Base-by-base conservation (phyloP, 2,797 vertebrate species). In the Setipinna tenuifilis region DNA sequence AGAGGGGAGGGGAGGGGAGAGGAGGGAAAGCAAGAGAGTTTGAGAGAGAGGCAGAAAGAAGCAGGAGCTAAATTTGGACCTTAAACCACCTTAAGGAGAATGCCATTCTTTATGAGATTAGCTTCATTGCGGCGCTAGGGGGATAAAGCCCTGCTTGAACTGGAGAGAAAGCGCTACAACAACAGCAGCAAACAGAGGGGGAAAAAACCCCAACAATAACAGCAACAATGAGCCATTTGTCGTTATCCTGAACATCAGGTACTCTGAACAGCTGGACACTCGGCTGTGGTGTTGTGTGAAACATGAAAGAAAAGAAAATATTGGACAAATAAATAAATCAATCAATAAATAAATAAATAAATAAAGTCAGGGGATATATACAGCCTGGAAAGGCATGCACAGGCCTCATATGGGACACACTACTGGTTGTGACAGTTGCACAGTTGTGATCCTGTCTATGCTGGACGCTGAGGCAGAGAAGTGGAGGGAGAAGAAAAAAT, bases 21-120 rank as follows among this genome's bases (percentile, higher is more conserved):
- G 14, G 46, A 48, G 46, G 10, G 46, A 48, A 10, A 48, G 2
- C 50, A 14, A 9, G 50, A 54, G 50, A 54, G 50, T 10, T 54
- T 14, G 31, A 44, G 17, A 78, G 17, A 78, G 17, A 78, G 71
- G 21, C 31, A 44, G 71, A 44, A 25, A 21, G 17, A 41, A 78
- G 71, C 35, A 44, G 6, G 71, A 41, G 71, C 71, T 78, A 78
- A 78, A 41, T 44, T 78, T 44, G 71, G 71, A 41, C 71, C 19
- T 17, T 10, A 44, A 78, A 78, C 71, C 71, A 41, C 71, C 71
- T 78, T 44, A 78, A 78, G 71, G 71, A 7, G 71, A 78, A 78
- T 78, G 71, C 71, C 71, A 44, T 78, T 78, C 71, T 78, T 41
- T 44, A 78, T 78, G 71, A 78, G 71, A 78, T 78, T 78, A 44